Evolutionary conservation across 2,888 invertebrate genomes (phyloP), one percentile per base, ranked within the genome.

Genomic region (Bombylius discolor): DNA sequence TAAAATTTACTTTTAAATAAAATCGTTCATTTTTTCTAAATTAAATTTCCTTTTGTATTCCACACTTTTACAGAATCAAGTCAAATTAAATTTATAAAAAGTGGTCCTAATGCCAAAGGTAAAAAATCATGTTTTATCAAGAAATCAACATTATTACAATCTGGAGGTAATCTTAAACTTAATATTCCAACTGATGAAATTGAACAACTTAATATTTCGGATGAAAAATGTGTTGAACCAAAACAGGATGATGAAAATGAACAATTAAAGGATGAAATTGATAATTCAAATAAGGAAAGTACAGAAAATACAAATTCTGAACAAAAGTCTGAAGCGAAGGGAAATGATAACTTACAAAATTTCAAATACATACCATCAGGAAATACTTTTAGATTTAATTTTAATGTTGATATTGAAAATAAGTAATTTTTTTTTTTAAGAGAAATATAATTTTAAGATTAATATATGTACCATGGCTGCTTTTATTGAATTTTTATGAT

Each of bases 41-140:
- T 36, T 36, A 4, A 34, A 31, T 45, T 36, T 13, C n/a, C 36
- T 33, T 42, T 44, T 47, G 45, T 14, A 39, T n/a, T 59, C 52
- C 34, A 77, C 78, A 62, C 72, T 81, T 81, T 74, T 72, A 74
- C 77, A 61, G 75, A 76, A 63, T n/a, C n/a, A n/a, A n/a, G n/a
- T n/a, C 79, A 79, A 71, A 78, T 84, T 61, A 80, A 80, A 70
- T 79, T 84, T 62, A 73, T 77, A 51, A 70, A 23, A 1, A 23
- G 77, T 14, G 76, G 75, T 44, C 64, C 78, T 64, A 71, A 71
- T 51, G 76, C 75, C 42, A 64, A 78, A 64, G 71, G 67, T 52
- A 72, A 71, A 53, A 85, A 85, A 67, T 85, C 83, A 8, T 76
- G 80, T 61, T 88, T 85, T 73, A 67, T 87, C 13, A 82, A 81